Percentiles rank a stretch among this genome's conserved stretches.
These are phyloP conservation scores for Cynopterus brachyotis DNA, from an alignment of 2,113 vertebrate species.

Conservation along the genomic window DNA sequence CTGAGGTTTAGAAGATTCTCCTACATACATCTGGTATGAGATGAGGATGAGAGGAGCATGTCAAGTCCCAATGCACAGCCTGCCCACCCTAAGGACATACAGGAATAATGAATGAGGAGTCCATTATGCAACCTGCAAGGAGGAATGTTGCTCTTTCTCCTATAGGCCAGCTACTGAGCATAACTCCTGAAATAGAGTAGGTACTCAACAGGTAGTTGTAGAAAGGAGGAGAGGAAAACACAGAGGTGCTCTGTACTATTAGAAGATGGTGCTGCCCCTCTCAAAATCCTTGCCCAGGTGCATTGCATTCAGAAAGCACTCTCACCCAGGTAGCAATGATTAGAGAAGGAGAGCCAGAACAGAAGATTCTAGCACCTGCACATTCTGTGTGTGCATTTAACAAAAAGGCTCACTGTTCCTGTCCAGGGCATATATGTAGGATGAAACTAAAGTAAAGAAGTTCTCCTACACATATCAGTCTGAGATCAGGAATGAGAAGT, in stretches of 20 bases:
- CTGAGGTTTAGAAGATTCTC: constrained; percentile 1
- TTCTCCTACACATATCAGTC: not conserved
- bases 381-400: not conserved
- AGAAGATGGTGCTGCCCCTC: not conserved
- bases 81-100: not conserved
- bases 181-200: not conserved
- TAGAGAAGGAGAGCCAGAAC: constrained; percentile 45
- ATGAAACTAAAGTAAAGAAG: not conserved
- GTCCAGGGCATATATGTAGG: not conserved
- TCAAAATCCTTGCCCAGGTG: constrained; percentile 58
- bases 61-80: not conserved
- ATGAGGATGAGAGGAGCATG: not conserved
- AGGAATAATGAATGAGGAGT: not conserved
- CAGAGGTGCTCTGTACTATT: not conserved
- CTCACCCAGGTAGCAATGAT: constrained; percentile 68
- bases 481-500: not conserved
- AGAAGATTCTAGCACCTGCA: not conserved
- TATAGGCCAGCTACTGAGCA: not conserved
- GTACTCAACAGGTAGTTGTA: not conserved
- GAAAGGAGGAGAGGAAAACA: not conserved
- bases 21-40: not conserved
- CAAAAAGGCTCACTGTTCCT: not conserved
- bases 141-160: not conserved
- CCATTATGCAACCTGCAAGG: not conserved
- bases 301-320: constrained; percentile 64